These are phyloP conservation scores for Acanthurus leucopareius DNA, from an alignment of 2,797 vertebrate species.

Conservation along the genomic window DNA sequence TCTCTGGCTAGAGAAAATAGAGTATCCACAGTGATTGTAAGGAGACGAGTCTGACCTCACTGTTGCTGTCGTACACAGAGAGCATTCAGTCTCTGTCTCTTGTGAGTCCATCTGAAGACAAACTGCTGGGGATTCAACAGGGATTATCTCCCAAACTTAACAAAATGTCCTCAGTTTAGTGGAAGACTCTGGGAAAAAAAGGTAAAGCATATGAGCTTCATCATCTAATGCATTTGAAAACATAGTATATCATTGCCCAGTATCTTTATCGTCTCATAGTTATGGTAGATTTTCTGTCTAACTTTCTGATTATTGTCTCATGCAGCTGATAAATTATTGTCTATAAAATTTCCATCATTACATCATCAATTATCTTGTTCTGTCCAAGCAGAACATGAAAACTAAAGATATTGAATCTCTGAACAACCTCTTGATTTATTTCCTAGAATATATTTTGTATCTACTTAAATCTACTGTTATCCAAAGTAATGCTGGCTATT, in stretches of 20 bases:
- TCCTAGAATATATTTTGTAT: no score
- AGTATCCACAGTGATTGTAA: slow-evolving; percentile 36
- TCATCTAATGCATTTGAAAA: not conserved
- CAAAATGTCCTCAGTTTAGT: not conserved
- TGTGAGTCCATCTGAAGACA: not conserved
- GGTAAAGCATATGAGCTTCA: not conserved
- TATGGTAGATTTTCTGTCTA: not conserved
- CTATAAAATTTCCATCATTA: not conserved
- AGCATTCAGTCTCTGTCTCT: slow-evolving; percentile 24
- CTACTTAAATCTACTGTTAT: no score
- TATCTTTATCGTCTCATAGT: not conserved
- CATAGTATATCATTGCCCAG: not conserved
- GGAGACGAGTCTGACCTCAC: slow-evolving; percentile 31
- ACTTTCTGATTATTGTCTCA: not conserved
- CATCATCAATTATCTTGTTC: not conserved
- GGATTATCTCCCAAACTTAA: slow-evolving; percentile 16
- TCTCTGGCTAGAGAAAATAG: slow-evolving; percentile 49
- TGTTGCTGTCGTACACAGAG: slow-evolving; percentile 39
- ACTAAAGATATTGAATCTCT: not conserved
- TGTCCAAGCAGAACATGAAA: not conserved
- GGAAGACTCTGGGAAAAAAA: not conserved
- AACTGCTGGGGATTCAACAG: slow-evolving; percentile 4
- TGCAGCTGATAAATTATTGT: not conserved
- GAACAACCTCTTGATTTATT: no score
- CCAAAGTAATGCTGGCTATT: not conserved